Conservation (phyloP, 2,113 vertebrate species). For the Polypterus bichir region DNA sequence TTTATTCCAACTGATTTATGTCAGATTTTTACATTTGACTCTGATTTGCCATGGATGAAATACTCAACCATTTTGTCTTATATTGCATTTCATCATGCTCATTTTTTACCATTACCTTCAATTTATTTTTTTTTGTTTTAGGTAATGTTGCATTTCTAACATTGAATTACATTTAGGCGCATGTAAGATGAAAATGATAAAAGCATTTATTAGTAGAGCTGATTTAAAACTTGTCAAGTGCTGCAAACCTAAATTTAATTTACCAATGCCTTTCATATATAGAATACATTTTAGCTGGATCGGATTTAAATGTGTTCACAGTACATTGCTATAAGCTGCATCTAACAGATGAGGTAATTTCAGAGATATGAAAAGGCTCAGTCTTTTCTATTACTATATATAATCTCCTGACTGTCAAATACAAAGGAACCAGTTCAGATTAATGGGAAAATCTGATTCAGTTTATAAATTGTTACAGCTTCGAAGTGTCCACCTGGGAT, state of each 20-base stretch:
- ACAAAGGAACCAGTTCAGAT: constrained; percentile 2
- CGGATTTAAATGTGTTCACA: constrained; percentile 3
- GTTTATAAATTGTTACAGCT: background rate
- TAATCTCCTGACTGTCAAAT: background rate
- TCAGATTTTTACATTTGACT: too few relatives aligned
- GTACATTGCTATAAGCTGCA: background rate
- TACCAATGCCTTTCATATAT: background rate
- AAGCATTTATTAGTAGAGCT: too few relatives aligned
- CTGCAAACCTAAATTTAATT: background rate
- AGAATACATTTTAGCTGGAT: background rate
- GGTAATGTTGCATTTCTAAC: too few relatives aligned
- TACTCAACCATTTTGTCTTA: too few relatives aligned
- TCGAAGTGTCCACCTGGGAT: background rate
- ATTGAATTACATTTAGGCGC: too few relatives aligned
- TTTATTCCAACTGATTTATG: too few relatives aligned
- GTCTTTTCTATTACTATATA: constrained; percentile 5
- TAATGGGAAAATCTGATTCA: constrained; percentile 4
- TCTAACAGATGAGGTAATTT: constrained; percentile 3
- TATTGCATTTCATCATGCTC: too few relatives aligned
- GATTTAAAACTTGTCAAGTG: too few relatives aligned
- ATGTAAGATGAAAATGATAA: too few relatives aligned
- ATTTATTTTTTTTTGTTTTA: too few relatives aligned
- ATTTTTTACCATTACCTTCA: too few relatives aligned
- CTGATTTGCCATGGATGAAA: too few relatives aligned
- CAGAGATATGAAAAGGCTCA: constrained; percentile 3